These are phyloP conservation scores for Lymantria monacha DNA, from an alignment of 2,888 invertebrate species.

Conservation along the genomic window DNA sequence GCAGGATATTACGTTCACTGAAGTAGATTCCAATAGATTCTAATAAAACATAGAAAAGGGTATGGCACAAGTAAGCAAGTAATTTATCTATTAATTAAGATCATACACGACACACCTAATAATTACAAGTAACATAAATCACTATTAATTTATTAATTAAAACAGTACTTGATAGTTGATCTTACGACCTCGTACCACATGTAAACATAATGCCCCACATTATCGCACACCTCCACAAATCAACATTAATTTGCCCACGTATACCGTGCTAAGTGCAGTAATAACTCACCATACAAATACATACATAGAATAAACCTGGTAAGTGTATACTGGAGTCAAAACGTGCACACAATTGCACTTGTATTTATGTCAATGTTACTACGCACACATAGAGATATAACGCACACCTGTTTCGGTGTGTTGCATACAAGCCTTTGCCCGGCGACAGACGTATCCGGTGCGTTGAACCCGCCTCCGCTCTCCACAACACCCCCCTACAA, in stretches of 20 bases:
- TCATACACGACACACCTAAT: constrained; percentile 8
- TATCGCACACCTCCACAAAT: constrained; percentile 55
- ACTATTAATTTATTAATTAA: constrained; percentile 52
- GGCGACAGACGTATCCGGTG: constrained; percentile 78
- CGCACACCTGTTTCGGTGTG: constrained; percentile 62
- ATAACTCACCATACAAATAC: constrained; percentile 54
- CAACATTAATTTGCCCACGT: constrained; percentile 53
- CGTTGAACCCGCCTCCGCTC: constrained; percentile 68
- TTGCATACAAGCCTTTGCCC: constrained; percentile 56
- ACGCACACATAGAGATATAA: constrained; percentile 43
- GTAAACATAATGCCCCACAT: constrained; percentile 69
- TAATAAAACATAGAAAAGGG: no score
- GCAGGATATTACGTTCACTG: no score
- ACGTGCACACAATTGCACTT: constrained; percentile 50
- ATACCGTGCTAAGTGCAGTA: constrained; percentile 56
- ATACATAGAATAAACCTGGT: constrained; percentile 23
- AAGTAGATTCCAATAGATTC: no score
- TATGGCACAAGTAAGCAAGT: no score
- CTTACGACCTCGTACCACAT: constrained; percentile 60
- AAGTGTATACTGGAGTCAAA: constrained; percentile 28
- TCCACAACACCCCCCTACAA: constrained; percentile 40
- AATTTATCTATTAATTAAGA: no score
- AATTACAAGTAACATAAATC: constrained; percentile 36
- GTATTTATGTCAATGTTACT: constrained; percentile 81
- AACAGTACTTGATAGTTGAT: constrained; percentile 36